Evolutionary conservation across 2,888 invertebrate genomes (phyloP).

Genomic region (Tipula unca): DNA sequence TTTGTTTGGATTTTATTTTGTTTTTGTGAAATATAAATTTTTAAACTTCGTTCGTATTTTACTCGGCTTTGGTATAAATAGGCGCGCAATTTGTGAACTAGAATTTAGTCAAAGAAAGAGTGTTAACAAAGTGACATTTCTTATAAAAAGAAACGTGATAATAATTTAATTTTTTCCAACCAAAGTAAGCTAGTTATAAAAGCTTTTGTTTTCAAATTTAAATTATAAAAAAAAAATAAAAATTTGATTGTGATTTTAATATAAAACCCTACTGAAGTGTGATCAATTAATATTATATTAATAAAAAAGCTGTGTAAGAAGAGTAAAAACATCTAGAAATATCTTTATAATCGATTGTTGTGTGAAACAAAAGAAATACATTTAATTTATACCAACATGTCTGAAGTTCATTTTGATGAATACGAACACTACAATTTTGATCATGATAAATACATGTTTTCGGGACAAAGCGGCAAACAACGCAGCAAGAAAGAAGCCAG

Average conservation of each 20-base stretch:
- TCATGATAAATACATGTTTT: constrained; percentile 80
- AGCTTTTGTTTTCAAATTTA: background rate
- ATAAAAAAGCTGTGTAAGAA: background rate
- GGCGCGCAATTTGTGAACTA: background rate
- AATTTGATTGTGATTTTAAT: background rate
- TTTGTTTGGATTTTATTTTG: background rate
- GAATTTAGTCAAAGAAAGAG: constrained; percentile 14
- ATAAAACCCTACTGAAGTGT: background rate
- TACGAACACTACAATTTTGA: constrained; percentile 94
- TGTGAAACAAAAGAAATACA: constrained; percentile 24
- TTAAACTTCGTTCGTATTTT: background rate
- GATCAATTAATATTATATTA: background rate
- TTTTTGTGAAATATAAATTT: background rate
- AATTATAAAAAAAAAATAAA: background rate
- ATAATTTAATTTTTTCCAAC: background rate
- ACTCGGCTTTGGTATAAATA: background rate
- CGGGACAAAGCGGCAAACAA: constrained; percentile 84
- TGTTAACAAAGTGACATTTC: background rate
- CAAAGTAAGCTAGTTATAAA: background rate
- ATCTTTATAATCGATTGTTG: background rate
- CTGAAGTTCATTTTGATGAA: constrained; percentile 77
- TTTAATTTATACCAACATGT: constrained; percentile 50
- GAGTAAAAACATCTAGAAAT: background rate
- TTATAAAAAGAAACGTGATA: background rate
- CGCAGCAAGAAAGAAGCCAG: constrained; percentile 80